Evolutionary conservation across 2,113 vertebrate genomes (phyloP), one percentile per base, ranked within the genome.

Genomic region (Myrmecophaga tridactyla): DNA sequence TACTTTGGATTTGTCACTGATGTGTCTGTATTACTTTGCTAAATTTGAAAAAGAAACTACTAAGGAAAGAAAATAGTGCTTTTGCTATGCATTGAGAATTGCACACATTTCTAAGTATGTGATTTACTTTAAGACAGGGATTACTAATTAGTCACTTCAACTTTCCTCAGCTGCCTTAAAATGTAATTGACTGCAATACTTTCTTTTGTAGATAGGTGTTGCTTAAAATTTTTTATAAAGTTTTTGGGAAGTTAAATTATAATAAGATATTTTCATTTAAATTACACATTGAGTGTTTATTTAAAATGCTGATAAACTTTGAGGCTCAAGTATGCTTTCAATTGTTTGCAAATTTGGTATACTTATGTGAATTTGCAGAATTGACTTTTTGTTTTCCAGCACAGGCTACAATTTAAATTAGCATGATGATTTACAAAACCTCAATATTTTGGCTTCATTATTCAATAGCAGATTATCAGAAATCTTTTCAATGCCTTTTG

Each of bases 381-480:
- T 39, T 58, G 27, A 13, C 62, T 1, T 1, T 95, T 88, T 75
- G 82, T 72, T 72, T 56, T 20, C 53, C 8, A 17, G 2, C 2
- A 27, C 6, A 56, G 20, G 7, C 3, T 80, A 41, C 11, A 41
- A 7, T 63, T 92, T 95, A 73, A 86, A 67, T 86, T 92, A 86
- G 6, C n/a, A 60, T 62, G 41, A 62, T 82, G 4, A 41, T 78
- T 34, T 63, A 63, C 4, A 86, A 58, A 72, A 58, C 53, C 36
- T 73, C 20, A 23, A 36, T 76, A 84, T 63, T 83, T 77, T 89
- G 39, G 8, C 21, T 82, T 56, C 36, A 43, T 39, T 91, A 63
- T 70, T 93, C 83, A 96, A 27, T 77, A 90, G n/a, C 10, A 89
- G 20, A 81, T 31, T 3, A 91, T 89, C 20, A 70, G 58, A 93